A percentile compares a stretch with the other conserved stretches of the same genome.
phyloP scores from a whole-genome alignment of 2,113 vertebrate genomes.

The Eretmochelys imbricata region DNA sequence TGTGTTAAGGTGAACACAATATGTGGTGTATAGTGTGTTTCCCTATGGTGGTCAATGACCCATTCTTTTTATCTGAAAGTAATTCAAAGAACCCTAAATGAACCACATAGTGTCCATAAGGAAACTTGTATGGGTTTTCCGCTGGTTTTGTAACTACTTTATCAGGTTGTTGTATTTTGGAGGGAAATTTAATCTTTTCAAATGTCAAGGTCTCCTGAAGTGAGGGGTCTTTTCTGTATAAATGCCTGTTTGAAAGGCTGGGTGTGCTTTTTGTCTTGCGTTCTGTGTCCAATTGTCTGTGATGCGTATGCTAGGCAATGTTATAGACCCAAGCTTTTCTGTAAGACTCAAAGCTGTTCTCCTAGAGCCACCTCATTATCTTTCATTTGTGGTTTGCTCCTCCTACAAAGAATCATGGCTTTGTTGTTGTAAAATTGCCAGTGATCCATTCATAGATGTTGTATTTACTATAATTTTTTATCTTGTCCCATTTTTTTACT shows the following conservation, averaged over 20 bases:
- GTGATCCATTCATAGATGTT: background rate
- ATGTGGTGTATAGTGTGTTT: background rate
- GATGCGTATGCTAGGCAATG: background rate
- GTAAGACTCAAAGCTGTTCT: background rate
- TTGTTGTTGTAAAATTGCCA: background rate
- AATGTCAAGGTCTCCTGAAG: background rate
- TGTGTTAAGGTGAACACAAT: background rate
- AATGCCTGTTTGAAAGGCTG: background rate
- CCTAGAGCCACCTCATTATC: background rate
- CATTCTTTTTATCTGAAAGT: background rate
- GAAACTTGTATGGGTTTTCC: background rate
- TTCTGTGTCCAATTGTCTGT: background rate
- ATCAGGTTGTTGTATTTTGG: background rate
- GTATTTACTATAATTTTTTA: background rate
- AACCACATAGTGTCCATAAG: background rate
- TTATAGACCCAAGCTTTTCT: background rate
- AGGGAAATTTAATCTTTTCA: background rate
- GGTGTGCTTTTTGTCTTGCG: background rate
- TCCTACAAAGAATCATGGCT: background rate
- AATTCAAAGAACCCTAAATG: background rate
- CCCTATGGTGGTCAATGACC: background rate
- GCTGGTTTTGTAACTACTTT: background rate
- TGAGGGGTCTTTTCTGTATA: background rate
- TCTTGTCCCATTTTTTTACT: background rate
- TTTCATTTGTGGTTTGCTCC: background rate